These are phyloP conservation scores for Anolis carolinensis DNA, from an alignment of 2,113 vertebrate genomes.

Conservation along the genomic window DNA sequence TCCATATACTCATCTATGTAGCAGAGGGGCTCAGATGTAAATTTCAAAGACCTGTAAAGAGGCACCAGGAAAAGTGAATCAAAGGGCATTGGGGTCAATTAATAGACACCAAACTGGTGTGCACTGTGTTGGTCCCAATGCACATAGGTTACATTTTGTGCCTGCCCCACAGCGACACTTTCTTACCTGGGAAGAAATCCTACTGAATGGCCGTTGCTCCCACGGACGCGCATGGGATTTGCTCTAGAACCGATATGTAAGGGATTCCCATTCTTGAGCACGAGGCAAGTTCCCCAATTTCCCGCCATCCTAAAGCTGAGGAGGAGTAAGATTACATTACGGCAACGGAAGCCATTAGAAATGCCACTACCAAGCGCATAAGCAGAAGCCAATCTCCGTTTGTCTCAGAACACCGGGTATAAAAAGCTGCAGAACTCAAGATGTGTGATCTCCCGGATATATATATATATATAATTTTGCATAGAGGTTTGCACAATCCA, in stretches of 20 bases:
- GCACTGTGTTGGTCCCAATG: no score
- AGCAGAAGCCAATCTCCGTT: not conserved
- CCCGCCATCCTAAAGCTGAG: not conserved
- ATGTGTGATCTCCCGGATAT: constrained; percentile 49
- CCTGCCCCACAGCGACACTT: not conserved
- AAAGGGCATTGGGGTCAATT: no score
- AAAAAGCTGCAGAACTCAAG: not conserved
- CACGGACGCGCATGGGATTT: not conserved
- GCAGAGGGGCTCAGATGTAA: no score
- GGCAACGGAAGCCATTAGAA: constrained; percentile 19
- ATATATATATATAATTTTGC: constrained; percentile 37
- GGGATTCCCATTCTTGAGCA: not conserved
- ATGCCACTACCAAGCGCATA: constrained; percentile 37
- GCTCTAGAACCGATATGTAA: not conserved
- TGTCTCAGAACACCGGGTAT: not conserved
- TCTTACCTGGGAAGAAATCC: not conserved
- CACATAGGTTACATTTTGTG: no score
- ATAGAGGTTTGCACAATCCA: constrained; percentile 60
- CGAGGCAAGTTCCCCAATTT: not conserved
- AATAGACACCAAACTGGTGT: no score
- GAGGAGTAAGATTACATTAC: not conserved
- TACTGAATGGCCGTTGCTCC: no score
- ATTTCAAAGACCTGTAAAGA: no score
- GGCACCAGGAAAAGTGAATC: no score
- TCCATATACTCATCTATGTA: no score